Evolutionary conservation across 2,888 invertebrate species (phyloP).

Genomic region (Didymodactylos carnosus): DNA sequence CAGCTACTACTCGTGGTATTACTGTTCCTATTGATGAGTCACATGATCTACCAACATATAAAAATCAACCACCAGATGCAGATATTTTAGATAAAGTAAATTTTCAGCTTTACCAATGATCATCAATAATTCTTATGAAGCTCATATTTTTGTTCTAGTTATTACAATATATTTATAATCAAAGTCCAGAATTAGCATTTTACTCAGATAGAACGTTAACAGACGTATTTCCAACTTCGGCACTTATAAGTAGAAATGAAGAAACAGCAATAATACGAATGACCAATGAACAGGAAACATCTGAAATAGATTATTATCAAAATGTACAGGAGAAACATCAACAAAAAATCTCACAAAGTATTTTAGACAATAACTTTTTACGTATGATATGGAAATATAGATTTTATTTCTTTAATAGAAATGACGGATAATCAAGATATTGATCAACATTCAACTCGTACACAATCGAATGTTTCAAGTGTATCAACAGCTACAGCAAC

Average conservation of each 20-base stretch:
- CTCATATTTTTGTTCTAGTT: background rate
- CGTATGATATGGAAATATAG: no score
- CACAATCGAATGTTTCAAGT: conserved; percentile 26
- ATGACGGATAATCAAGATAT: conserved; percentile 19
- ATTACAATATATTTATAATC: background rate
- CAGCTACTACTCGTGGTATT: background rate
- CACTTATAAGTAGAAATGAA: background rate
- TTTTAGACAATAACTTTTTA: no score
- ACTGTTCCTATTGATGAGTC: conserved; percentile 30
- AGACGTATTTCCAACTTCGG: background rate
- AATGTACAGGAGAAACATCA: background rate
- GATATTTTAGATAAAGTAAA: conserved; percentile 77
- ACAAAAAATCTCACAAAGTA: no score
- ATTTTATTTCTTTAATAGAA: no score
- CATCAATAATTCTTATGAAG: background rate
- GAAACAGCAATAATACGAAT: background rate
- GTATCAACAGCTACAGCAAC: conserved; percentile 38
- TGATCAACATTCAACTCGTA: background rate
- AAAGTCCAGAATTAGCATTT: background rate
- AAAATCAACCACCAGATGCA: conserved; percentile 61
- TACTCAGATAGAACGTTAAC: background rate
- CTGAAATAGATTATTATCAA: background rate
- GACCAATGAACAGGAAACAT: background rate
- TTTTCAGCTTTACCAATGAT: conserved; percentile 16
- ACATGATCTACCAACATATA: conserved; percentile 55